Base-by-base conservation (phyloP, 2,797 vertebrate species). In the Halcyon chelicuti region DNA sequence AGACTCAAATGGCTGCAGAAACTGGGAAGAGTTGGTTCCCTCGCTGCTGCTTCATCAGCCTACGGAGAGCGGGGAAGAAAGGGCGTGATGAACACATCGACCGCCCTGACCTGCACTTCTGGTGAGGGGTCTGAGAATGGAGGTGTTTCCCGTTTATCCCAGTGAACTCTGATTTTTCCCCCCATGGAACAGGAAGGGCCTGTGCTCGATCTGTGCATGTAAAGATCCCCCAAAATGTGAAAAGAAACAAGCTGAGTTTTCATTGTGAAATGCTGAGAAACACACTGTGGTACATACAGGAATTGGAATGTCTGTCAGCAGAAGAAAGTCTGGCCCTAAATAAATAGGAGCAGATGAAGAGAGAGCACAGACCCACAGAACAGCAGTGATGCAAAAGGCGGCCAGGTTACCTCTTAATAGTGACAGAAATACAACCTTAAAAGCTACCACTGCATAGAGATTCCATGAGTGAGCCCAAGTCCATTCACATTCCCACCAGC, bases 391-490 rank as follows among this genome's bases (percentile, higher is more conserved):
- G 54, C 73, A 22, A 14, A 57, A 35, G 14, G 57, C 60, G 75
- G 31, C 68, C 61, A 44, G 4, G 66, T 18, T 57, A 21, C 37
- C 57, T 44, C 18, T 46, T 7, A 39, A 73, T 49, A 71, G 68
- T 1, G 0, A 10, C 26, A 74, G 47, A 28, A 44, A 20, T 20
- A 26, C 19, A 17, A 6, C 52, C 23, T 26, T 40, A 66, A 33
- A 12, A 14, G 6, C 40, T 17, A 0, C 12, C 19, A 3, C 10
- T 54, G 72, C 65, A 5, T 1, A 15, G 26, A 18, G 13, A 31
- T 40, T 52, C 57, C 58, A 13, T 0, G 18, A 8, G 52, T 0
- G 26, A 74, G 39, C 0, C 0, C 2, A 35, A 65, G 49, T 19
- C 33, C 22, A 2, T 14, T 73, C 22, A 23, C 15, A 1, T 54